Base-by-base conservation (phyloP, 2,888 invertebrate species). In the Pinctada fucata region DNA sequence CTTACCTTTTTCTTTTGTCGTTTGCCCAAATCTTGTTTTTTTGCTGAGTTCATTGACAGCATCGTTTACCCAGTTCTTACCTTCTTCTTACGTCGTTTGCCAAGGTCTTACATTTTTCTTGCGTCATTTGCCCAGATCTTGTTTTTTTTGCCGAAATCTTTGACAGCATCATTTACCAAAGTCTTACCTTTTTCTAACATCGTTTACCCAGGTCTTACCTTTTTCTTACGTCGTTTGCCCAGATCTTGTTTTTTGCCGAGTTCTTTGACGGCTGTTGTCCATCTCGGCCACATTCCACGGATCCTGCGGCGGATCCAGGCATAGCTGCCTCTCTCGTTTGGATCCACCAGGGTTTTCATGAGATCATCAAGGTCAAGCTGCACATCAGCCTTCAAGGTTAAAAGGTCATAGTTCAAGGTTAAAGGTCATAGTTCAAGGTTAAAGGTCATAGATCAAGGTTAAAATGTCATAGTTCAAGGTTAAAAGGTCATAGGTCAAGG, bases 251-350 rank as follows among this genome's bases (percentile, higher is more conserved):
- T 91, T 63, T 78, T 49, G 2, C 81, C 76, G 2, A 91, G 86
- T 45, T 78, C 86, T 31, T 80, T 82, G 5, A 89, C 85, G 2
- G 91, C 92, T 1, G 80, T 83, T 31, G 83, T 83, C 92, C 92
- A 93, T 48, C 84, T 82, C 6, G 87, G 83, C 92, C 92, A 93
- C 82, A 92, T 88, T 51, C 92, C 87, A 6, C 84, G 82, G 50
- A 93, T 92, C 10, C 93, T 86, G 86, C 87, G 85, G 58, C 92
- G 83, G 3, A 93, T 93, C 91, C 92, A 93, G 3, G 89, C 91
- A 78, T 93, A 93, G 71, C 92, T 92, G 78, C 89, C 86, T 3
- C 91, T 86, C 74, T 90, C 90, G 79, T 89, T 90, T 2, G 91
- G 90, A 79, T 93, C 93, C 6, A 85, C 85, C 79, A 93, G 84